A percentile compares a stretch with the other conserved stretches of the same genome.
Evolutionary conservation across 2,113 vertebrate genomes (phyloP).

Genomic region (Atlantisia rogersi): DNA sequence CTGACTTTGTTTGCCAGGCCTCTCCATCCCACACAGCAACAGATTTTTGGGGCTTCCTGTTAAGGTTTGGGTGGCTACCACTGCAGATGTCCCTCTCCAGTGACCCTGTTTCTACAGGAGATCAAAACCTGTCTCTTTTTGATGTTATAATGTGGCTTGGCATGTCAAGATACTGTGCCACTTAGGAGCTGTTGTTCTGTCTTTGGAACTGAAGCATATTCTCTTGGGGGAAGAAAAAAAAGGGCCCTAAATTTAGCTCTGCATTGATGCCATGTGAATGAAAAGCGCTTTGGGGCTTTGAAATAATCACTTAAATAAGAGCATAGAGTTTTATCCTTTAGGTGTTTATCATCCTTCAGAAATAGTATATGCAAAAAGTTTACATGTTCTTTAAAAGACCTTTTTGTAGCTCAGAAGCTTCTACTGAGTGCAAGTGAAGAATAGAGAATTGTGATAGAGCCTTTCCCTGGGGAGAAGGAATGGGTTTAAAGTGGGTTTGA

Average conservation of each 20-base stretch:
- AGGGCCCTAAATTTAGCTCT: not conserved
- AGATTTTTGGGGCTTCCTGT: not conserved
- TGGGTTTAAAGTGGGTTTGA: not conserved
- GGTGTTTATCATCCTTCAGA: not conserved
- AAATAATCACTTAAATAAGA: not conserved
- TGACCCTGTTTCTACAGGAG: not conserved
- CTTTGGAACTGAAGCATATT: not conserved
- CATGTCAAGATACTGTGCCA: not conserved
- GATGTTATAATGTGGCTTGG: constrained; percentile 22
- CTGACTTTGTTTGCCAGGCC: not conserved
- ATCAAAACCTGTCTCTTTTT: constrained; percentile 12
- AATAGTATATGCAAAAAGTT: not conserved
- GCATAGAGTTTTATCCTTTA: not conserved
- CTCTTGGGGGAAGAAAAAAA: not conserved
- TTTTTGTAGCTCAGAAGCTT: not conserved
- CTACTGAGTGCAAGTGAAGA: not conserved
- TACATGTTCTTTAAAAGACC: not conserved
- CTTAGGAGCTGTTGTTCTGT: not conserved
- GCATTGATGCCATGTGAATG: not conserved
- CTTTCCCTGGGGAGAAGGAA: not conserved
- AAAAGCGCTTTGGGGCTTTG: not conserved
- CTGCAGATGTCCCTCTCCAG: not conserved
- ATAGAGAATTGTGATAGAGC: not conserved
- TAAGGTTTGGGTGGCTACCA: not conserved
- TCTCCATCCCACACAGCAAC: not conserved